Percentiles rank a stretch among this genome's conserved stretches.
phyloP scores from a whole-genome alignment of 2,797 vertebrate species.

The Helicolenus hilgendorfi region DNA sequence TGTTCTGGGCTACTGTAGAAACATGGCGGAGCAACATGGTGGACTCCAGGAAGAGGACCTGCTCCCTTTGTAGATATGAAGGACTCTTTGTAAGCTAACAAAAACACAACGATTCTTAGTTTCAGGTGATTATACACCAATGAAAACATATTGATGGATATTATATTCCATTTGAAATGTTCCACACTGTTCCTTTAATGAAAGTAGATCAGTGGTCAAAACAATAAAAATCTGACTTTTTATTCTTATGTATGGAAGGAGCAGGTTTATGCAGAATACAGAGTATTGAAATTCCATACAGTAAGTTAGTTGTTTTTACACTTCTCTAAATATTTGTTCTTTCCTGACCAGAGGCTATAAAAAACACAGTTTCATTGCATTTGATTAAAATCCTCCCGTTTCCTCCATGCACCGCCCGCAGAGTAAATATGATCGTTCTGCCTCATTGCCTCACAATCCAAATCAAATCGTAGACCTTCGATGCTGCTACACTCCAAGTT shows the following conservation, averaged over 20 bases:
- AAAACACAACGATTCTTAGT: too few relatives aligned
- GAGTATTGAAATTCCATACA: slow-evolving; percentile 12
- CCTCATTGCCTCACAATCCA: slow-evolving; percentile 59
- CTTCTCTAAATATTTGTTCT: slow-evolving; percentile 41
- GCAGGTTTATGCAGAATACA: background rate
- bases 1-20: too few relatives aligned
- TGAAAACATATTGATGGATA: background rate
- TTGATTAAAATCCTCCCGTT: slow-evolving; percentile 59
- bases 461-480: slow-evolving; percentile 45
- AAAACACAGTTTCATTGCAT: slow-evolving; percentile 47
- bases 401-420: slow-evolving; percentile 36
- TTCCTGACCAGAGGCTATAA: slow-evolving; percentile 50
- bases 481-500: slow-evolving; percentile 28
- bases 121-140: too few relatives aligned
- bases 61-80: too few relatives aligned
- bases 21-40: too few relatives aligned
- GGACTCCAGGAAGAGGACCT: too few relatives aligned
- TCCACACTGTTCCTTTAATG: background rate
- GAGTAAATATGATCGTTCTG: slow-evolving; percentile 63
- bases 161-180: background rate
- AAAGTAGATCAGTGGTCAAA: background rate
- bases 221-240: background rate
- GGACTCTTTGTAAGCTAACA: too few relatives aligned
- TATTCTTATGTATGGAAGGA: background rate
- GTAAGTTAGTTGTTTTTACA: background rate